Evolutionary conservation across 2,797 vertebrate species (phyloP).

Genomic region (Megaceryle alcyon): DNA sequence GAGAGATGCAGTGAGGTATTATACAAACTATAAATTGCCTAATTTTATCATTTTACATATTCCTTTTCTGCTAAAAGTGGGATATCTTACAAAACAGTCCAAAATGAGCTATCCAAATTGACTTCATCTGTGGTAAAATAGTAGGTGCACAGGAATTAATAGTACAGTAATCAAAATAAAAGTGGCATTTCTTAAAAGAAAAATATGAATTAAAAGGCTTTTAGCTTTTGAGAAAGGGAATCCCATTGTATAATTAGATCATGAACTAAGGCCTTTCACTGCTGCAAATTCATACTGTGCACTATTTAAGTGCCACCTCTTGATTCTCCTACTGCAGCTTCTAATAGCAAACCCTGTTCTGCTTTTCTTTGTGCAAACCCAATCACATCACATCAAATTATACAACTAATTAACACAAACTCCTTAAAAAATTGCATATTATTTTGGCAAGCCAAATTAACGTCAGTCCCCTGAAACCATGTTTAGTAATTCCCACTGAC

Average conservation of each 20-base stretch:
- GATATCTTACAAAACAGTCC: constrained; percentile 26
- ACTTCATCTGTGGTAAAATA: constrained; percentile 52
- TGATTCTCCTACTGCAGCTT: constrained; percentile 61
- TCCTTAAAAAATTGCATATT: constrained; percentile 72
- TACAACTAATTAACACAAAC: constrained; percentile 74
- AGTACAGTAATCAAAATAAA: constrained; percentile 55
- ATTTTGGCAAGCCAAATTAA: constrained; percentile 74
- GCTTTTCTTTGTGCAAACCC: constrained; percentile 64
- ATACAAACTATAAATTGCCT: constrained; percentile 7
- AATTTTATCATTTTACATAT: constrained; percentile 30
- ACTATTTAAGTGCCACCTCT: constrained; percentile 59
- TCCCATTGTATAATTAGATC: constrained; percentile 69
- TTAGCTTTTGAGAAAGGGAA: constrained; percentile 68
- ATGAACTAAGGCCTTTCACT: constrained; percentile 62
- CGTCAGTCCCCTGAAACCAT: constrained; percentile 53
- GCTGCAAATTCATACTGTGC: constrained; percentile 61
- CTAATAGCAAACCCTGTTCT: constrained; percentile 61
- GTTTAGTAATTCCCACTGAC: constrained; percentile 64
- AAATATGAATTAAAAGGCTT: constrained; percentile 54
- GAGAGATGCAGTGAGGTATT: not conserved
- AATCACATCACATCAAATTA: constrained; percentile 74
- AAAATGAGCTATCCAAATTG: constrained; percentile 20
- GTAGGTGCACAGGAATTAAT: constrained; percentile 53
- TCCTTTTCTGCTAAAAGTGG: constrained; percentile 1
- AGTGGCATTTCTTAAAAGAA: not conserved